Percentiles rank a stretch among this genome's conserved stretches.
Evolutionary conservation across 1,140 invertebrate species (phyloP).

Genomic region (Sarcophaga peregrina): DNA sequence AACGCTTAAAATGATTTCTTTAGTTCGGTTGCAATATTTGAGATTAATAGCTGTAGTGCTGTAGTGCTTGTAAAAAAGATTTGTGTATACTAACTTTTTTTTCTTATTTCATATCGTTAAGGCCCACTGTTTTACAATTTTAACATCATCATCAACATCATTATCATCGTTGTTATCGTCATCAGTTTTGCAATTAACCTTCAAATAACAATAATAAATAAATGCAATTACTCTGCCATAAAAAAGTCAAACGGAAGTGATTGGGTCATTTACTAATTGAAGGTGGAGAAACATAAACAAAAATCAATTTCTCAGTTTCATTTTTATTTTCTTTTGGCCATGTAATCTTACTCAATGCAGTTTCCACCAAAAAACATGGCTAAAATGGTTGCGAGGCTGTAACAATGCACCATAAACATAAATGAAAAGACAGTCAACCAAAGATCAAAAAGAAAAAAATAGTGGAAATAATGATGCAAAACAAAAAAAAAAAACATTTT

Average conservation of each 20-base stretch:
- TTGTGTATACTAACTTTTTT: no score
- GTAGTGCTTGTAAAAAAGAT: no score
- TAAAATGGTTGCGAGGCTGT: not conserved
- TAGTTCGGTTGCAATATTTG: no score
- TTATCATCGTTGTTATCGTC: not conserved
- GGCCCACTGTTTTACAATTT: no score
- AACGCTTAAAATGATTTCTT: no score
- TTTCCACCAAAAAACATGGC: not conserved
- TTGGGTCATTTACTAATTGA: slow-evolving; percentile 22
- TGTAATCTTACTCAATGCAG: no score
- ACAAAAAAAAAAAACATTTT: not conserved
- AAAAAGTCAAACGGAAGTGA: slow-evolving; percentile 26
- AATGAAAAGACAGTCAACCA: not conserved
- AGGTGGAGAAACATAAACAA: slow-evolving; percentile 15
- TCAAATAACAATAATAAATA: not conserved
- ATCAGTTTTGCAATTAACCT: slow-evolving; percentile 4
- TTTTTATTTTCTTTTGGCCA: no score
- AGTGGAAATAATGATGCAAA: not conserved
- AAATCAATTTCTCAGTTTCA: not conserved
- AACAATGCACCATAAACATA: not conserved
- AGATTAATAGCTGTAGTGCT: no score
- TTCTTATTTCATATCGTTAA: no score
- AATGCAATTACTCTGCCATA: not conserved
- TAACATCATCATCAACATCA: no score
- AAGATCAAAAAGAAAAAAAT: not conserved